Evolutionary conservation across 1,140 invertebrate species (phyloP), one percentile per base, ranked within the genome.

Genomic region (Triops longicaudatus): DNA sequence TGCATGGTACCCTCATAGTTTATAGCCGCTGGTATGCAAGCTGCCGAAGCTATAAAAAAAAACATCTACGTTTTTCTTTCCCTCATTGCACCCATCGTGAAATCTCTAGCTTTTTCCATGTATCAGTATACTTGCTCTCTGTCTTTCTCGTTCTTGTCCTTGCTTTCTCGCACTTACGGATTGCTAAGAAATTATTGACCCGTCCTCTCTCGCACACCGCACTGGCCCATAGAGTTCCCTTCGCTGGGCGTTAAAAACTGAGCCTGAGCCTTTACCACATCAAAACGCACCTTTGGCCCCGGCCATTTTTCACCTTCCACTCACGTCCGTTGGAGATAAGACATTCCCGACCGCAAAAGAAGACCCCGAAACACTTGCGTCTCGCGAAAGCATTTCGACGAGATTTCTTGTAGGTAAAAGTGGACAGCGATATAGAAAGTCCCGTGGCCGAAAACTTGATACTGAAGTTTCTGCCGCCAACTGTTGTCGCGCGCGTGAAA

Each of bases 141-240:
- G n/a, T 63, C 50, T 63, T 22, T 63, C 14, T 63, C 50, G 14
- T 22, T 63, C 50, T 44, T 22, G 50, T 63, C 22, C 50, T 22
- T 63, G 50, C 50, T 63, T 37, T 37, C 50, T 63, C 50, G 50
- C 50, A 63, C 50, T 63, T 63, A 17, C 50, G 22, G 50, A 22
- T 63, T 63, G 50, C 50, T 63, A 14, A 63, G 50, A 63, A 63
- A 63, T 63, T 63, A 63, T 63, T 63, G 50, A 63, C 50, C 50
- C 50, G 50, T 63, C 50, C 50, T 9, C 50, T 63, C 22, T 17
- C 50, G 31, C 31, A 37, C 31, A 37, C 31, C 2, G 31, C 31
- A 37, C 31, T 37, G 31, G 31, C 2, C 31, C 31, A 37, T 7
- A 7, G 31, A 37, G 31, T 37, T 37, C 50, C 50, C 50, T 9